These are phyloP conservation scores for Canis aureus DNA, from an alignment of 2,113 vertebrate genomes.

Conservation along the genomic window DNA sequence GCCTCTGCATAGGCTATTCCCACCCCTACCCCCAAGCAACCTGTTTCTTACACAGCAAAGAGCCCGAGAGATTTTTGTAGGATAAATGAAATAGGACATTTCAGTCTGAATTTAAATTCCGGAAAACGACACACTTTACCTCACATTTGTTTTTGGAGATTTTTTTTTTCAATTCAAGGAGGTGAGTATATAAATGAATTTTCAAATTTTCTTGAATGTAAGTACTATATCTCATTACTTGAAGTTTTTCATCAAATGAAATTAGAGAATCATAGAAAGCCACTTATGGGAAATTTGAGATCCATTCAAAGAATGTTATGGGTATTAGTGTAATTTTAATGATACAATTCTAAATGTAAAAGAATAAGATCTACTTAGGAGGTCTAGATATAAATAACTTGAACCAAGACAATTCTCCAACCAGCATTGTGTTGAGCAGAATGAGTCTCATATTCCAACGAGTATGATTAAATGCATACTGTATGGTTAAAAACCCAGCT, in stretches of 20 bases:
- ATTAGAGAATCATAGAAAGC: conserved; percentile 36
- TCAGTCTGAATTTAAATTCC: conserved; percentile 65
- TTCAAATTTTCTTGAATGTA: conserved; percentile 62
- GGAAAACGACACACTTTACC: not conserved
- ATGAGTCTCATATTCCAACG: not conserved
- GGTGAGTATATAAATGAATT: conserved; percentile 31
- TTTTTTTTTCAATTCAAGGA: not conserved
- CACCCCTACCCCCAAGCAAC: conserved; percentile 43
- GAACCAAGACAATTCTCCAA: conserved; percentile 35
- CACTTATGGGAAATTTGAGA: conserved; percentile 22
- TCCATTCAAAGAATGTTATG: conserved; percentile 23
- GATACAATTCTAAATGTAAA: conserved; percentile 33
- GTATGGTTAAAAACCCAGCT: not conserved
- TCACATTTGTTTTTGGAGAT: conserved; percentile 13
- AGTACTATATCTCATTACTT: conserved; percentile 38
- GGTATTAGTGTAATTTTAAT: conserved; percentile 32
- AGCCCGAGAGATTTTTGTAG: conserved; percentile 43
- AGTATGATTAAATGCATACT: not conserved
- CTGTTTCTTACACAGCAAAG: conserved; percentile 45
- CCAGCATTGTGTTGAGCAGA: not conserved
- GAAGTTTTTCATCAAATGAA: conserved; percentile 46
- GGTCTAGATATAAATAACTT: conserved; percentile 39
- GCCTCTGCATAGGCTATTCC: not conserved
- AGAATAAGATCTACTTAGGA: not conserved
- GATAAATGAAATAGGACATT: conserved; percentile 59